Evolutionary conservation across 2,113 vertebrate genomes (phyloP).

Genomic region (Oxyura jamaicensis): DNA sequence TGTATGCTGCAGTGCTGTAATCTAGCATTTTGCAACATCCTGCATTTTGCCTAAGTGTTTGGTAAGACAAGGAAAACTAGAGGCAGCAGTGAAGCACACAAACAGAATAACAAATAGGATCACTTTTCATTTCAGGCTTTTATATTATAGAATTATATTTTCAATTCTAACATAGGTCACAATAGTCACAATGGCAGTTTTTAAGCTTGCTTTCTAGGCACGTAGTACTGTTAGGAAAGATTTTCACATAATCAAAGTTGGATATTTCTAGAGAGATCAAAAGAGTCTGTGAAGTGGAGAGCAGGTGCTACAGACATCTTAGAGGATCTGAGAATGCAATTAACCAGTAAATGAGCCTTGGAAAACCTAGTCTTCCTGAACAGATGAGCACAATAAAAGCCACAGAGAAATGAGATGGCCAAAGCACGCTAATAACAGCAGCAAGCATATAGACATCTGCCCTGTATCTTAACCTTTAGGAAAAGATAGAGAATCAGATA

Average conservation of each 20-base stretch:
- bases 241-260: slow-evolving; percentile 79
- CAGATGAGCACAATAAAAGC: slow-evolving; percentile 75
- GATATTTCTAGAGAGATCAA: slow-evolving; percentile 80
- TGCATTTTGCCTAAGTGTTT: background rate
- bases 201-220: slow-evolving; percentile 72
- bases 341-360: slow-evolving; percentile 82
- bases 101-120: slow-evolving; percentile 22
- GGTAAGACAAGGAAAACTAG: background rate
- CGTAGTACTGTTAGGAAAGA: slow-evolving; percentile 64
- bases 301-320: slow-evolving; percentile 78
- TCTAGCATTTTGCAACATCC: background rate
- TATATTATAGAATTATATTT: slow-evolving; percentile 20
- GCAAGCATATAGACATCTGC: slow-evolving; percentile 63
- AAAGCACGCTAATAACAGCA: slow-evolving; percentile 66
- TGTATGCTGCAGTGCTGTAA: background rate
- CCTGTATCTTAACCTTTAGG: slow-evolving; percentile 71
- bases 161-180: slow-evolving; percentile 34
- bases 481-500: slow-evolving; percentile 28
- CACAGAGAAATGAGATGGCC: slow-evolving; percentile 61
- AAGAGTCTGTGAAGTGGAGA: slow-evolving; percentile 77
- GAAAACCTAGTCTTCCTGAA: slow-evolving; percentile 70
- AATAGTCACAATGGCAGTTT: slow-evolving; percentile 43
- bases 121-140: slow-evolving; percentile 19
- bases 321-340: slow-evolving; percentile 81
- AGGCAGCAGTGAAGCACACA: background rate